A percentile compares a stretch with the other conserved stretches of the same genome.
Conservation (phyloP, 1,140 invertebrate species). For the Diabrotica undecimpunctata region DNA sequence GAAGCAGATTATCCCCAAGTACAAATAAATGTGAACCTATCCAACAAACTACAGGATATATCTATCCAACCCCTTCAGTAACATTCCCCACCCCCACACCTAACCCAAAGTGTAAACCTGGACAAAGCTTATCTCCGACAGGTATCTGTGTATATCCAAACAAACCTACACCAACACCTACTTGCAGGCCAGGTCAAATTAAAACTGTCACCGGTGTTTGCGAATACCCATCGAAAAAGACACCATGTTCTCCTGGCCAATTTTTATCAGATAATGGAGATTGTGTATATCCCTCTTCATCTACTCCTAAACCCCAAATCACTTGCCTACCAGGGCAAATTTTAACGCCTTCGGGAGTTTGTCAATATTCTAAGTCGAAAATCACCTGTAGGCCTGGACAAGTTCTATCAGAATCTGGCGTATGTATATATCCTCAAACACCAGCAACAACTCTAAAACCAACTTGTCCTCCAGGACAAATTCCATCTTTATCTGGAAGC, state of each 20-base stretch:
- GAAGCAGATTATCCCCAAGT: no score
- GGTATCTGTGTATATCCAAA: no score
- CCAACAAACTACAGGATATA: constrained; percentile 15
- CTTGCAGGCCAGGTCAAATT: background rate
- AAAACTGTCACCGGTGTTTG: background rate
- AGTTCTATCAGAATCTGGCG: background rate
- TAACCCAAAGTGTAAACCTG: background rate
- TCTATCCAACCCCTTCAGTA: constrained; percentile 21
- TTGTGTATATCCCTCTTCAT: no score
- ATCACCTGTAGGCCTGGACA: no score
- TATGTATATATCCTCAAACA: background rate
- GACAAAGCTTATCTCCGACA: no score
- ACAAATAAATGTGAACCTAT: no score
- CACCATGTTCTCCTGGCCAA: no score
- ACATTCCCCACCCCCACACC: constrained; percentile 15
- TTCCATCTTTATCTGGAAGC: background rate
- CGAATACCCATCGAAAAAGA: constrained; percentile 4
- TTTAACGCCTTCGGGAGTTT: no score
- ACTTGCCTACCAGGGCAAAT: no score
- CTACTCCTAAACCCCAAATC: no score
- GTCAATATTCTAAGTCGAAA: background rate
- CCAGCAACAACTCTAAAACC: background rate
- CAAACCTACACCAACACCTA: no score
- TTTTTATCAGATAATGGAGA: no score
- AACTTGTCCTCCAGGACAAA: constrained; percentile 6